Conservation (phyloP, 2,113 vertebrate species). For the Piprites chloris region DNA sequence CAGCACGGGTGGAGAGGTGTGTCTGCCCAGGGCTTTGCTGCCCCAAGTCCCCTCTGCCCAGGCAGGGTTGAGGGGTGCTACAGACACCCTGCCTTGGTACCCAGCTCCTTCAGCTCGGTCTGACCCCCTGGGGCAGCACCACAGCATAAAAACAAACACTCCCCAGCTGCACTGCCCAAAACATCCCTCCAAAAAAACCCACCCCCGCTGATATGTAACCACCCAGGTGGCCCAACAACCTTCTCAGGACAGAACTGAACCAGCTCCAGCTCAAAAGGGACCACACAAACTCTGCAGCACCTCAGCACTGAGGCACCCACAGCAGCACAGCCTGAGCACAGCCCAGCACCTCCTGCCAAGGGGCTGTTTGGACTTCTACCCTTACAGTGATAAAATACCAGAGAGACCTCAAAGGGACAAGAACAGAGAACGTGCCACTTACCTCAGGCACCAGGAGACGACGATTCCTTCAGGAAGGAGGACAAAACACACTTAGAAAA, state of each 20-base stretch:
- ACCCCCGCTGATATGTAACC: accelerated
- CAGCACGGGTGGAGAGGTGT: accelerated
- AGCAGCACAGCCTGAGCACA: accelerated
- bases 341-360: neutral
- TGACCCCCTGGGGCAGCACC: neutral
- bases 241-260: neutral
- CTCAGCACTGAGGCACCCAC: accelerated
- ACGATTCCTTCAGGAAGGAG: accelerated
- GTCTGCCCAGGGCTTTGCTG: neutral
- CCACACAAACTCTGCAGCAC: neutral
- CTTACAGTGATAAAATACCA: accelerated
- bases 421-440: accelerated
- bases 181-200: neutral
- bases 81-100: accelerated
- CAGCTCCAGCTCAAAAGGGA: neutral
- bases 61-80: accelerated
- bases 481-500: accelerated
- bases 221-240: accelerated
- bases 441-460: accelerated
- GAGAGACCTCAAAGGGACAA: accelerated
- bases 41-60: accelerated
- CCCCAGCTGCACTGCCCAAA: neutral
- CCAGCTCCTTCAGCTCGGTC: neutral
- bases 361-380: accelerated
- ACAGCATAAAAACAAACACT: accelerated